Conservation (phyloP, 1,140 invertebrate genomes). For the Anadara kagoshimensis region DNA sequence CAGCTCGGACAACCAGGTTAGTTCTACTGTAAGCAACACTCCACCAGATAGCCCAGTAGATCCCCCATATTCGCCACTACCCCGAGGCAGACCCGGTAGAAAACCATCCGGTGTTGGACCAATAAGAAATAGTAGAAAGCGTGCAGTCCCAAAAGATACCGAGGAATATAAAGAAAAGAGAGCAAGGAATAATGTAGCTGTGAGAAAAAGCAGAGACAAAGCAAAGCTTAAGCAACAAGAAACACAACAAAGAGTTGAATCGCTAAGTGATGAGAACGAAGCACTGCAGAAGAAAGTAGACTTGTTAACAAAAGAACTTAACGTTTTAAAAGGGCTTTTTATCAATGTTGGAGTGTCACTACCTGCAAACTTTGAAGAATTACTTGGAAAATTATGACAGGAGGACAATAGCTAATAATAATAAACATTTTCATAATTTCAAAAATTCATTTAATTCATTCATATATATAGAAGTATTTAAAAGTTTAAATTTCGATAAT, state of each 20-base stretch:
- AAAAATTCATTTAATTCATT: no score
- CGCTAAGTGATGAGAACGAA: constrained; percentile 93
- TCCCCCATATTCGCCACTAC: constrained; percentile 16
- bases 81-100: constrained; percentile 26
- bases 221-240: constrained; percentile 94
- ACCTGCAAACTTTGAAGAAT: constrained; percentile 60
- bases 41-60: constrained; percentile 30
- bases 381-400: constrained; percentile 33
- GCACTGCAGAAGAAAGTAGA: constrained; percentile 93
- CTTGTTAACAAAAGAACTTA: constrained; percentile 92
- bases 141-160: constrained; percentile 57
- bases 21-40: constrained; percentile 2
- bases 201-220: constrained; percentile 96
- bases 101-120: constrained; percentile 47
- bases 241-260: constrained; percentile 95
- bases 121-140: constrained; percentile 42
- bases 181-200: constrained; percentile 97
- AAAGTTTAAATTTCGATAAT: no score
- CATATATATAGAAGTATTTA: no score
- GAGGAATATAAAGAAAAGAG: constrained; percentile 94
- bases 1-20: constrained; percentile 7
- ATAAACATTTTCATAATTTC: no score
- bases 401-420: no score
- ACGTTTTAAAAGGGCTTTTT: constrained; percentile 87
- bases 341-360: constrained; percentile 76